A percentile compares a stretch with the other conserved stretches of the same genome.
phyloP scores from a whole-genome alignment of 37 sponge, comb jelly and placozoan genomes.

The Bolinopsis microptera region DNA sequence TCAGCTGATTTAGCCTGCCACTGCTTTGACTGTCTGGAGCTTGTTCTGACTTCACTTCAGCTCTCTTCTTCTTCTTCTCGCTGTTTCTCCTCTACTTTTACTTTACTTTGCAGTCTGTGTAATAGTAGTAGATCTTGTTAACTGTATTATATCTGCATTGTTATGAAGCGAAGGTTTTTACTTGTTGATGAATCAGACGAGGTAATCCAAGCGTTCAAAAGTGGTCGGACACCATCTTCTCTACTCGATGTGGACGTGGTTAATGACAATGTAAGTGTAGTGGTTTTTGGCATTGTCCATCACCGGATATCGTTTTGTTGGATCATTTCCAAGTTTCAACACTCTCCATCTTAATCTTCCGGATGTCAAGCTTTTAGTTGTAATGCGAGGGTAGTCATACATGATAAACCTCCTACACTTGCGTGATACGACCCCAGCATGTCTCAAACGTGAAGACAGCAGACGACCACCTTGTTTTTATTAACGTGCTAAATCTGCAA shows the following conservation, averaged over 20 bases:
- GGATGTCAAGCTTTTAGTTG: too few species aligned
- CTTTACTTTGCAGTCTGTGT: neutral
- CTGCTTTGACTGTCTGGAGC: neutral
- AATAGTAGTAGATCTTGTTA: too few species aligned
- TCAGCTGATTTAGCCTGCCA: neutral
- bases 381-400: too few species aligned
- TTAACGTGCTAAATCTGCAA: too few species aligned
- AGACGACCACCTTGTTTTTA: too few species aligned
- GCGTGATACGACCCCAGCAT: too few species aligned
- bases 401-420: too few species aligned
- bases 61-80: neutral
- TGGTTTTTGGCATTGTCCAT: neutral
- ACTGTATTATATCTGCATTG: too few species aligned
- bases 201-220: neutral
- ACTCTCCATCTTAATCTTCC: neutral
- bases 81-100: neutral
- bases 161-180: neutral
- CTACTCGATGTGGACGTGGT: neutral
- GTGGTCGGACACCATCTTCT: neutral
- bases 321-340: neutral
- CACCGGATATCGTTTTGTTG: neutral
- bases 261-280: neutral
- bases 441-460: too few species aligned
- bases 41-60: neutral
- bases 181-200: neutral